These are phyloP conservation scores for Epizoanthus rinbou DNA, from an alignment of 92 coral and sea anemone species.

Conservation along the genomic window DNA sequence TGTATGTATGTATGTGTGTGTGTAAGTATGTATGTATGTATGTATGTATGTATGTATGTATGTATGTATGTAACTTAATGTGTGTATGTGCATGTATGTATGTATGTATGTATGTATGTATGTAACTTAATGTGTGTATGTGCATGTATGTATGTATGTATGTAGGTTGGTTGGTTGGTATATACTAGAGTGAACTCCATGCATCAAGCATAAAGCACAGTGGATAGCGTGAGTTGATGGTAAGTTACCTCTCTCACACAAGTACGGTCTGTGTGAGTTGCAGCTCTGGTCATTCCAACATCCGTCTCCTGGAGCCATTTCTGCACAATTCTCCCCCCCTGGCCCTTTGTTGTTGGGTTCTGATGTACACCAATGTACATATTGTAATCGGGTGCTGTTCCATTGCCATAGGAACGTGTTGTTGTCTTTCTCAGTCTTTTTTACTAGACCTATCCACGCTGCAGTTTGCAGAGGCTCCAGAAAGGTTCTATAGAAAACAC, in stretches of 20 bases:
- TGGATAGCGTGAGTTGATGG: no score
- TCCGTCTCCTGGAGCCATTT: constrained; percentile 13
- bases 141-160: no score
- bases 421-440: not conserved
- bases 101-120: no score
- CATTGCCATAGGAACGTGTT: constrained; percentile 20
- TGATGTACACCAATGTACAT: constrained; percentile 22
- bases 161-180: not conserved
- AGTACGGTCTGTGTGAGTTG: not conserved
- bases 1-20: no score
- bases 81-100: no score
- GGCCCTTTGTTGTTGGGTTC: constrained; percentile 26
- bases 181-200: not conserved
- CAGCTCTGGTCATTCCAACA: constrained; percentile 25
- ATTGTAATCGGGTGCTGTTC: not conserved
- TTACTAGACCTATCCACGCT: constrained; percentile 37
- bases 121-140: no score
- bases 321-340: constrained; percentile 29
- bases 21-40: no score
- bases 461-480: constrained; percentile 4
- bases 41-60: no score
- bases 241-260: constrained; percentile 36
- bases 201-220: not conserved
- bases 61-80: no score
- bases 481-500: constrained; percentile 8